Evolutionary conservation across 2,797 vertebrate species (phyloP).

Genomic region (Epinephelus malabaricus): DNA sequence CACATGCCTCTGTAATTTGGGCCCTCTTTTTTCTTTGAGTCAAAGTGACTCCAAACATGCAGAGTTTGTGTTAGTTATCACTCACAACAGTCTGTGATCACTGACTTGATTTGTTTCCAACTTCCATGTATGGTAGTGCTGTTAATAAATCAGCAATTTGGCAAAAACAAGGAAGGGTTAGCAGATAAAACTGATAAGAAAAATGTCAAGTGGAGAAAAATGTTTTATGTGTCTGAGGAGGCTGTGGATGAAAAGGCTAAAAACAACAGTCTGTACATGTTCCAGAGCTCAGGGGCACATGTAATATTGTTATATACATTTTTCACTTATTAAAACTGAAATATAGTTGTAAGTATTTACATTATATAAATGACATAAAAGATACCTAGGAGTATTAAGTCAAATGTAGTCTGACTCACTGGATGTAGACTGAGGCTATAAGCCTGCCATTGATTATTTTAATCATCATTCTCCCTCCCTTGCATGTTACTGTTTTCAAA

Average conservation of each 20-base stretch:
- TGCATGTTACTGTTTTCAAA: too few species aligned
- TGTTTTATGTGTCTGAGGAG: too few species aligned
- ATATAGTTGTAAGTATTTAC: too few species aligned
- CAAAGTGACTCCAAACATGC: neutral
- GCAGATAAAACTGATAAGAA: neutral
- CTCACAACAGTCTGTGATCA: neutral
- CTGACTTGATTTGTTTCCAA: constrained; percentile 20
- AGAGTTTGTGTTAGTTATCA: constrained; percentile 7
- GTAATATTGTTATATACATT: neutral
- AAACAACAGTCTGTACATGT: neutral
- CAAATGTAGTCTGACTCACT: too few species aligned
- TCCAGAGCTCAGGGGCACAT: neutral
- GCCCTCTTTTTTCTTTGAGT: neutral
- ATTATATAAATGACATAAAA: too few species aligned
- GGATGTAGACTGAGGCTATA: too few species aligned
- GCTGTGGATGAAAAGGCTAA: neutral
- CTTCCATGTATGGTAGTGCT: neutral
- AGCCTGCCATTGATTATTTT: too few species aligned
- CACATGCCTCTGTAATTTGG: constrained; percentile 21
- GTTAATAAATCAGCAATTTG: neutral
- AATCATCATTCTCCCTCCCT: too few species aligned
- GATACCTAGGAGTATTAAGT: too few species aligned
- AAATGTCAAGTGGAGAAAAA: neutral
- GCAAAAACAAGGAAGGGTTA: neutral
- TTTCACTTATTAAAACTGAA: neutral